Evolutionary conservation across 1,140 invertebrate species (phyloP), one percentile per base, ranked within the genome.

Genomic region (Brachionus koreanus): DNA sequence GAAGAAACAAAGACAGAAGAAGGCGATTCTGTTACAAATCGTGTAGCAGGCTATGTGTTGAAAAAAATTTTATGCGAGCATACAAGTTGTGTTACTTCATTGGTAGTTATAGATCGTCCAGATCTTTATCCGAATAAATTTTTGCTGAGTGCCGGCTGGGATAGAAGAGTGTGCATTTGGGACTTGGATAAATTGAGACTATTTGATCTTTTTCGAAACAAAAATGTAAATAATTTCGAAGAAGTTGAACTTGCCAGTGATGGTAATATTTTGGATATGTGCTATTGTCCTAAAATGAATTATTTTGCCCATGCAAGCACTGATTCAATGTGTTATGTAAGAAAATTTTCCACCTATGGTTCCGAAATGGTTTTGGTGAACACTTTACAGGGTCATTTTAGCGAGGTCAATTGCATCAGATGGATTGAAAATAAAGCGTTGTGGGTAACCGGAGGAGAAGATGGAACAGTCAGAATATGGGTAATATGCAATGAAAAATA

Each of bases 321-420:
- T 84, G 88, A 89, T 83, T 86, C 86, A 75, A 86, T 88, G 86
- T 87, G 87, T 13, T 88, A 88, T 83, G 86, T 88, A n/a, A 82
- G 88, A 37, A 88, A 86, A 84, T 88, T 88, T 84, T 85, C 86
- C 23, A 84, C 83, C 2, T 84, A 83, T 74, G 87, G 87, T 13
- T 82, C 84, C 5, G 85, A 87, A 69, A 88, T 88, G 87, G 85
- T 85, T 25, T 83, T 88, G 49, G 75, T 86, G 13, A 88, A 88
- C 83, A 88, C 87, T 25, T 84, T 88, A 25, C 86, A 87, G 83
- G 87, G 46, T 5, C 65, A 74, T 77, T 37, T 61, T 19, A 76
- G 37, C 25, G 75, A 83, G 52, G 85, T 89, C 0, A 87, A 86
- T 5, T 86, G 85, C 84, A 85, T 88, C 3, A 69, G 75, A 52